phyloP scores from a whole-genome alignment of 2,113 vertebrate species.

The Rhinoptilus africanus region DNA sequence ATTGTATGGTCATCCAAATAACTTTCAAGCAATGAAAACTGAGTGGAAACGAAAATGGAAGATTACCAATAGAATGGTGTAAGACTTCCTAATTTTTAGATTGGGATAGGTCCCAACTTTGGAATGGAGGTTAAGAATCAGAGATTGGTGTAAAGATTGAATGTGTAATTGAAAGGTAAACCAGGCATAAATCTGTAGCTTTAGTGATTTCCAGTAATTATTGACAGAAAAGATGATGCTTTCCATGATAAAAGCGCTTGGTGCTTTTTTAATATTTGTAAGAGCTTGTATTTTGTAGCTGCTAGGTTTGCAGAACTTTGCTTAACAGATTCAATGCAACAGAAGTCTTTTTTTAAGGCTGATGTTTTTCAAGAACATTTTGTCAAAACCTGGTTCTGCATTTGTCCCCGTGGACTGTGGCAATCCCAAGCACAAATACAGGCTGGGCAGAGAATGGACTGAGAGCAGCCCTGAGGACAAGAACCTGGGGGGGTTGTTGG shows the following conservation, averaged over 20 bases:
- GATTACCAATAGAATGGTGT: neutral
- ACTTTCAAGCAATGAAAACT: neutral
- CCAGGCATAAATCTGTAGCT: neutral
- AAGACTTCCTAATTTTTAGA: neutral
- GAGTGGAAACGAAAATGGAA: neutral
- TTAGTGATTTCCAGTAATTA: neutral
- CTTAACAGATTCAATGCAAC: neutral
- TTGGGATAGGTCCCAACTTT: neutral
- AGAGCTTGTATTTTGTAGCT: neutral
- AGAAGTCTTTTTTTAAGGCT: neutral
- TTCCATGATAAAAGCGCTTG: neutral
- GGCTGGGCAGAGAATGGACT: neutral
- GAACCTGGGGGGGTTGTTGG: neutral
- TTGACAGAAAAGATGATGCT: neutral
- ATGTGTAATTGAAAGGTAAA: neutral
- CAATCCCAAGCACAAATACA: neutral
- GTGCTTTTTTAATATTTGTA: neutral
- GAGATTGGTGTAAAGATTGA: neutral
- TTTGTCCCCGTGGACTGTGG: neutral
- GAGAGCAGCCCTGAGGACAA: neutral
- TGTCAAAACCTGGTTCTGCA: neutral
- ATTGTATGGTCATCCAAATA: neutral
- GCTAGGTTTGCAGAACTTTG: neutral
- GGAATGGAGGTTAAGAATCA: neutral
- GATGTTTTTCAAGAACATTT: neutral